Base-by-base conservation (phyloP, 2,113 vertebrate genomes). In the Dipodomys spectabilis region DNA sequence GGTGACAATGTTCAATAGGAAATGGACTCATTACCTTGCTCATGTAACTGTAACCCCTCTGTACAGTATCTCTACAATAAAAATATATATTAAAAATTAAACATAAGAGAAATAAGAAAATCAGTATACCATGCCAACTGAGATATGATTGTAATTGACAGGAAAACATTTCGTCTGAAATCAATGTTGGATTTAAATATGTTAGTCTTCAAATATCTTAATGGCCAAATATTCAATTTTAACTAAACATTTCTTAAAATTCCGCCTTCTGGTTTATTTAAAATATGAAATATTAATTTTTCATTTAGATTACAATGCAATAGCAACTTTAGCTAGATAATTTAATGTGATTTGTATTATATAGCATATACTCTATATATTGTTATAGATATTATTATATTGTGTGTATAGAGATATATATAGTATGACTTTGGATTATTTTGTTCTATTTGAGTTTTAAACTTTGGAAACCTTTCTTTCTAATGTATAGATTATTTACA, bases 181-280 rank as follows among this genome's bases (percentile, higher is more conserved):
- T 69, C 28, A 35, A 71, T 9, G 5, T 45, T 90, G 30, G 23
- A 2, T 11, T 92, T 84, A 73, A 83, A 44, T 88, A 74, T 53
- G 6, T 35, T 80, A 5, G 60, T 65, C 2, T 78, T 20, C 22
- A 86, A 80, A 73, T 60, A 67, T 5, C 20, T 25, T 60, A 81
- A 32, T 44, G 18, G 5, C 1, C 53, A 87, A 82, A 39, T 75
- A 62, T 77, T 88, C 20, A 13, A 74, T 90, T 88, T 83, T 83
- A 78, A 75, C 15, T 71, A 30, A 84, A 79, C 18, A 7, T 69
- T 5, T 84, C 57, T 25, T 32, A 77, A 86, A 90, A 95, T 88
- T 88, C 4, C 27, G 49, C 18, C 11, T 39, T 22, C 72, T 2
- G 5, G 64, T 49, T 94, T 13, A 69, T 6, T 87, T 87, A 71